Evolutionary conservation across 2,113 vertebrate species (phyloP), one percentile per base, ranked within the genome.

Genomic region (Syngnathoides biaculeatus): DNA sequence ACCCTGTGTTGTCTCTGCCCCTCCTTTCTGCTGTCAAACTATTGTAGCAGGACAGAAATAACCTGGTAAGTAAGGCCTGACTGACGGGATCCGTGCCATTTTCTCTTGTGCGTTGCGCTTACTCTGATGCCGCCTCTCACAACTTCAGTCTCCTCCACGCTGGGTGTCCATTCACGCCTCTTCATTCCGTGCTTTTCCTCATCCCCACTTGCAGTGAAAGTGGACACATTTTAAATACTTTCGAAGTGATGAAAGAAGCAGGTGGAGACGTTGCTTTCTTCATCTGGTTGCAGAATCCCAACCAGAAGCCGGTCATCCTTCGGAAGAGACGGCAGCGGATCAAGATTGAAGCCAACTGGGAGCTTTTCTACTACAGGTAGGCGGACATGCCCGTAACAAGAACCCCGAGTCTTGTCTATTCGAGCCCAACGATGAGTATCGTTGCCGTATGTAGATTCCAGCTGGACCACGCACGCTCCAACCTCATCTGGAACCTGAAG

Each of bases 401-500:
- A 27, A 57, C 26, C 26, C 26, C 9, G 2, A 24, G 52, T 53
- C 12, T 14, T 12, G 52, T 53, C 12, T 14, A 55, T 55, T 55
- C 24, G 26, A n/a, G 22, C 52, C 26, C 13, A 3, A 13, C 6
- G 14, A 62, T 14, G 22, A 45, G 4, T 19, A 4, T 8, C 7
- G 17, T 4, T 40, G 5, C 15, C 43, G 26, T 47, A 58, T 65
- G 10, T 72, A 99, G 97, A 82, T 99, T 99, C 92, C 93, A 94
- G 89, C 89, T 95, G 42, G 97, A 98, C 86, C 96, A 99, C 60
- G 93, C 97, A 8, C 93, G 88, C 43, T 96, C 96, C 56, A 98
- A 98, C 84, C 91, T 99, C 74, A 99, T 99, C 89, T 99, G 97
- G 97, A 99, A 99, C 91, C 94, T 98, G 81, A 98, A 95, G 92